phyloP scores from a whole-genome alignment of 1,140 invertebrate genomes.

The Pseudomyrmex cubaensis region DNA sequence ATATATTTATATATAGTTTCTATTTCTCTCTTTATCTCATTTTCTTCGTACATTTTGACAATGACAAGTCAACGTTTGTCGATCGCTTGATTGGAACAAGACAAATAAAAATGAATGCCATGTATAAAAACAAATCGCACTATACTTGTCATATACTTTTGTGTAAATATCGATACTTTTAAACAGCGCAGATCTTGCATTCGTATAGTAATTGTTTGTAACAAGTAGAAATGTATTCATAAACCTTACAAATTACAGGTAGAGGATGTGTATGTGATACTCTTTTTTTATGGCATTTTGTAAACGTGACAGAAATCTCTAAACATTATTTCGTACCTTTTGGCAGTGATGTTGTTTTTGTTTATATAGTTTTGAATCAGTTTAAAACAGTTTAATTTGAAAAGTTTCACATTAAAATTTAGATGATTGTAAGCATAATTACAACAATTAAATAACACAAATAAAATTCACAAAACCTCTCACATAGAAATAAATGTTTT shows the following conservation, averaged over 20 bases:
- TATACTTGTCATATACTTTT: constrained; percentile 22
- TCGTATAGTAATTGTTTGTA: constrained; percentile 18
- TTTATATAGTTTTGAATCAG: constrained; percentile 62
- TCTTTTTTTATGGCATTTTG: constrained; percentile 28
- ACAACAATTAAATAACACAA: constrained; percentile 3
- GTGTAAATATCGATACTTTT: constrained; percentile 28
- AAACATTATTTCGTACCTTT: constrained; percentile 43
- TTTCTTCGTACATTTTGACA: not conserved
- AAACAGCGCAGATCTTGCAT: constrained; percentile 3
- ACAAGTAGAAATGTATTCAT: not conserved
- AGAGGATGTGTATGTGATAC: not conserved
- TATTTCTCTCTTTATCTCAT: not conserved
- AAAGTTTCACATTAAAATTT: constrained; percentile 17
- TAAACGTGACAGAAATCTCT: constrained; percentile 28
- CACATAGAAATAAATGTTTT: not conserved
- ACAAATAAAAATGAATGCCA: constrained; percentile 15
- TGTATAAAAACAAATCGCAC: not conserved
- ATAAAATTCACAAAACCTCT: not conserved
- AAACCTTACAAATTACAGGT: constrained; percentile 21
- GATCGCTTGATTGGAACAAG: not conserved
- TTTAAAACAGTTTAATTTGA: constrained; percentile 53
- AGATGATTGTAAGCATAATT: not conserved
- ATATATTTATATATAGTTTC: constrained; percentile 13
- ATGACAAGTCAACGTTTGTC: not conserved
- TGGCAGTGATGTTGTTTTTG: constrained; percentile 74